Evolutionary conservation across 1,140 invertebrate species (phyloP), one percentile per base, ranked within the genome.

Genomic region (Octopus bimaculoides): DNA sequence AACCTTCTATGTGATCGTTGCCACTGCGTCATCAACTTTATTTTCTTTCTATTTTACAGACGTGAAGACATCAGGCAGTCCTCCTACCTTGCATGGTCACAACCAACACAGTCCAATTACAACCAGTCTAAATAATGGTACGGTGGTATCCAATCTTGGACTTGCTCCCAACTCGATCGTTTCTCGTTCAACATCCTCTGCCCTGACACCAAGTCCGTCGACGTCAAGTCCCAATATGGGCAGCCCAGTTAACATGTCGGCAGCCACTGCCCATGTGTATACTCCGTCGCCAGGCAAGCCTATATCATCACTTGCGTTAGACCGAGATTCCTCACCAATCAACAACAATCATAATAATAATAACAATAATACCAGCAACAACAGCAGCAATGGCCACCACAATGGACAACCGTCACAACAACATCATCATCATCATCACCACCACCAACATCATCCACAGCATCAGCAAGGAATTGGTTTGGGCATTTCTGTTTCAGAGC

Each of bases 141-240:
- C 17, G 5, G 26, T 71, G 66, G 26, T n/a, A 6, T n/a, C 17
- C 14, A 41, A 41, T 41, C 66, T 71, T 5, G 14, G 66, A 6
- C 66, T 71, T 20, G 17, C 66, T 5, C 66, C 66, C 14, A 71
- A 14, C 5, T 71, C 66, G 5, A 71, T 71, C 5, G 17, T 6
- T 6, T 71, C 66, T 71, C 17, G 66, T 14, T 71, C 66, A 20
- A 20, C 26, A 20, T 71, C 66, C 1, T 41, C 26, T 41, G 66
- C 66, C 6, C 66, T 71, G 5, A 71, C 66, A 6, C 66, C 66
- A 5, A 71, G 66, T 20, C 66, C 66, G 17, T 71, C 66, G 14
- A 71, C 66, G 6, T 71, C 66, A 20, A 71, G 66, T 17, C 66
- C 66, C 66, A 71, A 71, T 20, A 71, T 71, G 66, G 66, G 66